These are phyloP conservation scores for Teinopalpus imperialis DNA, from an alignment of 2,888 invertebrate genomes.

Conservation along the genomic window DNA sequence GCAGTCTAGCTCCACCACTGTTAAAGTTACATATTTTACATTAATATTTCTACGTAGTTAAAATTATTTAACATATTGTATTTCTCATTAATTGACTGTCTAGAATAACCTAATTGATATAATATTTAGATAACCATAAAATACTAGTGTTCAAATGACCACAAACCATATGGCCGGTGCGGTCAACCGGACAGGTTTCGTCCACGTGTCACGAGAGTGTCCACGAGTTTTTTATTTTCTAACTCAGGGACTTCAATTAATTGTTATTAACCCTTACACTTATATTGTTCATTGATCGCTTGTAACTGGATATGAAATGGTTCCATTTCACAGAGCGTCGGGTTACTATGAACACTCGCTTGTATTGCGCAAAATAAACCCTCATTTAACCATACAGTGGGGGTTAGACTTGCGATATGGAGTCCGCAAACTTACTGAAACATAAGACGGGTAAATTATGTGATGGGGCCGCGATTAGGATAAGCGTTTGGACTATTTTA, in stretches of 20 bases:
- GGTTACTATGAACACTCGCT: conserved; percentile 42
- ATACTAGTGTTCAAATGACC: conserved; percentile 3
- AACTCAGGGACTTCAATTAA: conserved; percentile 67
- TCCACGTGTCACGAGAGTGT: conserved; percentile 55
- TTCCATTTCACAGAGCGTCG: conserved; percentile 49
- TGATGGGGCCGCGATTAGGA: conserved; percentile 6
- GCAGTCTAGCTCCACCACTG: no score
- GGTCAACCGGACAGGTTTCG: conserved; percentile 50
- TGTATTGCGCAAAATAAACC: conserved; percentile 29
- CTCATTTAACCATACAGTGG: conserved; percentile 15
- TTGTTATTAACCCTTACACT: conserved; percentile 62
- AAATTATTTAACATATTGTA: no score
- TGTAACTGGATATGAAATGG: conserved; percentile 44
- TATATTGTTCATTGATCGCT: conserved; percentile 42
- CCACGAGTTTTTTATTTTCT: conserved; percentile 53
- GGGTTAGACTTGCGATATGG: conserved; percentile 15
- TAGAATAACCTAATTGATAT: no score
- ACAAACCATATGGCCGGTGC: conserved; percentile 60
- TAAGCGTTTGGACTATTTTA: conserved; percentile 4
- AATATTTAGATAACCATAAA: conserved; percentile 12
- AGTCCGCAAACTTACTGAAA: conserved; percentile 21
- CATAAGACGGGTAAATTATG: conserved; percentile 15
- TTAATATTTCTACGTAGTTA: no score
- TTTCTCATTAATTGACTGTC: no score
- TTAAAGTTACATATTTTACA: no score